Evolutionary conservation across 2,113 vertebrate species (phyloP).

Genomic region (Clarias magur): DNA sequence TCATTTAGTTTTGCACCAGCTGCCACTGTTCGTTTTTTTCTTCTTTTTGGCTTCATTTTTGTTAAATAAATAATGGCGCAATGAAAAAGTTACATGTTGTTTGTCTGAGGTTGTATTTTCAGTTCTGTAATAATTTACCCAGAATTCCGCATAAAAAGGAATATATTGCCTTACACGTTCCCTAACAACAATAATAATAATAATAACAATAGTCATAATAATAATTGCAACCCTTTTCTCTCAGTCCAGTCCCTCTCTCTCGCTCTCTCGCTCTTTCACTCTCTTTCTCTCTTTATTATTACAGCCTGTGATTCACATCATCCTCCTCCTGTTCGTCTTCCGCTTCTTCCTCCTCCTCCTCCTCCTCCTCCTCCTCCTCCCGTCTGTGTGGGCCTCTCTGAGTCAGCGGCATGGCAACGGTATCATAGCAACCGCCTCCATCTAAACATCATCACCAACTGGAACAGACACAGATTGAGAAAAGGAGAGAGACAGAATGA

Average conservation of each 20-base stretch:
- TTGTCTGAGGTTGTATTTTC: neutral
- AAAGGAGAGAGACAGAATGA: constrained; percentile 7
- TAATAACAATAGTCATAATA: neutral
- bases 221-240: neutral
- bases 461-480: constrained; percentile 17
- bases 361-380: constrained; percentile 21
- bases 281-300: neutral
- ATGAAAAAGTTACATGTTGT: too few species aligned
- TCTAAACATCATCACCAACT: constrained; percentile 47
- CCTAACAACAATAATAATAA: neutral
- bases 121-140: neutral
- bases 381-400: constrained; percentile 53
- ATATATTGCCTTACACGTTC: neutral
- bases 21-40: too few species aligned
- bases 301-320: constrained; percentile 40
- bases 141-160: neutral
- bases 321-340: constrained; percentile 16
- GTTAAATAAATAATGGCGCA: too few species aligned
- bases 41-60: too few species aligned
- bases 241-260: neutral
- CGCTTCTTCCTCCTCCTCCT: neutral
- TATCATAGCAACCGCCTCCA: constrained; percentile 51
- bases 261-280: neutral
- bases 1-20: too few species aligned
- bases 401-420: constrained; percentile 54